Evolutionary conservation across 53 echinoderm and acorn worm genomes (phyloP), one percentile per base, ranked within the genome.

Genomic region (Hippasteria phrygiana): DNA sequence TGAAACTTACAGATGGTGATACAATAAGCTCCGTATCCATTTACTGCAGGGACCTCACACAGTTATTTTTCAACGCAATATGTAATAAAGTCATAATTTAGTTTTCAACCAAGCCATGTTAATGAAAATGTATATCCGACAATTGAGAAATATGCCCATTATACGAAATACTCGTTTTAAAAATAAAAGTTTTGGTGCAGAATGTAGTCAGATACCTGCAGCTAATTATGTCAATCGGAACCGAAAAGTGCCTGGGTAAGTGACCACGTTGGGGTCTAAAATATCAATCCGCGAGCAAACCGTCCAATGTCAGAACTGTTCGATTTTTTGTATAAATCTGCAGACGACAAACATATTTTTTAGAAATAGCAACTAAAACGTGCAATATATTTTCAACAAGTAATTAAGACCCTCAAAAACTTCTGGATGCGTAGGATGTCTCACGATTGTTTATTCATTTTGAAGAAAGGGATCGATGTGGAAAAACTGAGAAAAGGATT

Each of bases 261-360:
- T 2, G 56, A 62, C 79, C 20, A 32, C 18, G 18, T 51, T 45
- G 18, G 11, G 20, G 51, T 43, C 33, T 42, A 9, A 16, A 43
- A 80, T 80, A 82, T 82, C 32, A 63, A 17, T 82, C 66, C 82
- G 82, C 82, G 28, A 29, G 82, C 6, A 46, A 64, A 82, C 82
- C 17, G 82, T 20, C 82, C 12, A 65, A 65, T 80, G 41, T 0
- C 3, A 78, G 20, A 18, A 59, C 22, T 35, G 41, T 53, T 27
- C 46, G 6, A 5, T 51, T 20, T n/a, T n/a, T n/a, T n/a, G n/a
- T n/a, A n/a, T n/a, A n/a, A 41, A 27, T 28, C 31, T 82, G 82
- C 82, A 82, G 82, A 82, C 82, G 82, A 82, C 65, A 66, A 45
- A 11, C 6, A 45, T 56, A 10, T 56, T 56, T 56, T 8, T 56